Evolutionary conservation across 2,888 invertebrate genomes (phyloP).

Genomic region (Orthosia cruda): DNA sequence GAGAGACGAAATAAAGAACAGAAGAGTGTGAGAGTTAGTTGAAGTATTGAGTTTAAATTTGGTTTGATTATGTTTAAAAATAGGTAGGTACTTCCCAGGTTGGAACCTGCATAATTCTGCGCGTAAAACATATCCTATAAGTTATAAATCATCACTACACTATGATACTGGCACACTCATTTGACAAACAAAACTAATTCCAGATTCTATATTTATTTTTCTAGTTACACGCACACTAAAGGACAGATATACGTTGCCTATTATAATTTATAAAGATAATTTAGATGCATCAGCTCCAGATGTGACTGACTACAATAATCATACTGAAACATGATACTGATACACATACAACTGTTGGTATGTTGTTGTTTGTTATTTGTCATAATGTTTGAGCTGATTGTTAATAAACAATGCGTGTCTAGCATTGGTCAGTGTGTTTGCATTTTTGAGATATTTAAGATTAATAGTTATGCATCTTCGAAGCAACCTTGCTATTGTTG

Average conservation of each 20-base stretch:
- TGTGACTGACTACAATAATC: not conserved
- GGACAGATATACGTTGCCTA: no score
- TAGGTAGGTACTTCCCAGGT: slow-evolving; percentile 19
- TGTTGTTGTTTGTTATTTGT: slow-evolving; percentile 33
- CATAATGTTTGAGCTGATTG: slow-evolving; percentile 16
- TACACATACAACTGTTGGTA: slow-evolving; percentile 13
- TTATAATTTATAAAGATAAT: not conserved
- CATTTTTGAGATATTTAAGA: slow-evolving; percentile 9
- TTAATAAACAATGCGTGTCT: slow-evolving; percentile 52
- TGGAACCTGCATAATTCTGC: slow-evolving; percentile 12
- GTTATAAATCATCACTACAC: not conserved
- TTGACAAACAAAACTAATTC: not conserved
- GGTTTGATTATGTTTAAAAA: not conserved
- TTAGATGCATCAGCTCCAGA: slow-evolving; percentile 16
- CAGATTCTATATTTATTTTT: no score
- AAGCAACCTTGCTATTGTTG: not conserved
- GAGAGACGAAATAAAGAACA: no score
- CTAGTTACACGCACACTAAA: not conserved
- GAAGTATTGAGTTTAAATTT: no score
- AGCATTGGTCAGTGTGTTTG: slow-evolving; percentile 11
- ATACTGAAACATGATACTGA: slow-evolving; percentile 33
- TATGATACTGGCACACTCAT: not conserved
- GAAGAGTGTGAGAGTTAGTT: no score
- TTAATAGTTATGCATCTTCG: not conserved
- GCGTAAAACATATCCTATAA: slow-evolving; percentile 9